Conservation (phyloP, 1,140 invertebrate genomes). For the Medauroidea extradentata region DNA sequence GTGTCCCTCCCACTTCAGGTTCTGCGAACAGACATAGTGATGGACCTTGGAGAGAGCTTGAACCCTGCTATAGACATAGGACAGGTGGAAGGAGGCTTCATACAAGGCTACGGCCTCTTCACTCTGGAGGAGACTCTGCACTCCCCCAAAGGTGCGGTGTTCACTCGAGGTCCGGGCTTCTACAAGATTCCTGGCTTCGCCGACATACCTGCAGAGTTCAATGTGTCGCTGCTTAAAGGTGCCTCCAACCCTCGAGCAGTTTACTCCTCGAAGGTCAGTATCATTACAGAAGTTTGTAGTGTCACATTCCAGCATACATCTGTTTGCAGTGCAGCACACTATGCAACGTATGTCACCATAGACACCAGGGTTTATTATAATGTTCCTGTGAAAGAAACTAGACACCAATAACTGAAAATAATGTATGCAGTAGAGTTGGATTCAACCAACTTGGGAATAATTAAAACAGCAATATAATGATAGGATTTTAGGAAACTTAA, state of each 20-base stretch:
- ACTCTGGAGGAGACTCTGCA: conserved; percentile 86
- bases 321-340: too few relatives aligned
- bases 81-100: conserved; percentile 91
- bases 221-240: conserved; percentile 86
- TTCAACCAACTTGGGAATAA: too few relatives aligned
- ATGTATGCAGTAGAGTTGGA: too few relatives aligned
- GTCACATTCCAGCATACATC: too few relatives aligned
- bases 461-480: too few relatives aligned
- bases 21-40: conserved; percentile 85
- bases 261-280: conserved; percentile 84
- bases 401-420: too few relatives aligned
- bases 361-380: too few relatives aligned
- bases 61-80: conserved; percentile 96
- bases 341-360: too few relatives aligned
- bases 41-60: conserved; percentile 89
- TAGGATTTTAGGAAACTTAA: too few relatives aligned
- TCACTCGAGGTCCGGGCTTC: conserved; percentile 82
- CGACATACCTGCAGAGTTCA: conserved; percentile 87
- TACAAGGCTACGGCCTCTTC: conserved; percentile 90
- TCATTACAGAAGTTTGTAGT: too few relatives aligned
- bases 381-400: too few relatives aligned
- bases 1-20: too few relatives aligned
- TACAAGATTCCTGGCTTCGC: conserved; percentile 91
- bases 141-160: conserved; percentile 73
- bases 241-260: conserved; percentile 83